These are phyloP conservation scores for Stigmatopora argus DNA, from an alignment of 2,113 vertebrate species.

Conservation along the genomic window DNA sequence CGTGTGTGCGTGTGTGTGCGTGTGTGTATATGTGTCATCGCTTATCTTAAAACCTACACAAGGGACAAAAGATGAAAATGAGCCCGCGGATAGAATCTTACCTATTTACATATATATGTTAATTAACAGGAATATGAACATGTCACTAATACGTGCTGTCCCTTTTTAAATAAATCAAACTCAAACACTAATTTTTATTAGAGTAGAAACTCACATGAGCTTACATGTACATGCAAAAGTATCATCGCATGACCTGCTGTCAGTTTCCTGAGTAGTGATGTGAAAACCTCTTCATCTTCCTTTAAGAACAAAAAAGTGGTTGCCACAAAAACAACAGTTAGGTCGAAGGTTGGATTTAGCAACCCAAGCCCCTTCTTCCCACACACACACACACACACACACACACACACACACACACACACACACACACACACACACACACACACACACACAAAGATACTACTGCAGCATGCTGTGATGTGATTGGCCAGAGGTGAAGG, in stretches of 20 bases:
- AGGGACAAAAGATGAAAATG: too few species aligned
- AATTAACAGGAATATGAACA: too few species aligned
- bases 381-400: neutral
- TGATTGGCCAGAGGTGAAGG: neutral
- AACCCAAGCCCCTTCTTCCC: neutral
- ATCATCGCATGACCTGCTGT: neutral
- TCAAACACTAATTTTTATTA: too few species aligned
- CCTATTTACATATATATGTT: too few species aligned
- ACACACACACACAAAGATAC: too few species aligned
- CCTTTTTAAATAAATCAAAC: too few species aligned
- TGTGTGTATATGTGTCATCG: too few species aligned
- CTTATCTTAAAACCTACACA: too few species aligned
- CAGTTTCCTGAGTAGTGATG: neutral
- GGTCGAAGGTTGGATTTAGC: neutral
- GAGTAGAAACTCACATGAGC: neutral
- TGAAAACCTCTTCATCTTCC: neutral
- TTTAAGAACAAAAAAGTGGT: neutral
- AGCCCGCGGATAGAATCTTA: too few species aligned
- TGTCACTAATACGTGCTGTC: too few species aligned
- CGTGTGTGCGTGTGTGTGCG: too few species aligned
- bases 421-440: too few species aligned
- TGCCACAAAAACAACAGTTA: neutral
- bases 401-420: neutral
- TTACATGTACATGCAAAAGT: constrained; percentile 9
- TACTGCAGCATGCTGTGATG: neutral